A percentile compares a stretch with the other conserved stretches of the same genome.
These are phyloP conservation scores for Cichlasoma orientale DNA, from an alignment of 2,797 vertebrate species.

Conservation along the genomic window DNA sequence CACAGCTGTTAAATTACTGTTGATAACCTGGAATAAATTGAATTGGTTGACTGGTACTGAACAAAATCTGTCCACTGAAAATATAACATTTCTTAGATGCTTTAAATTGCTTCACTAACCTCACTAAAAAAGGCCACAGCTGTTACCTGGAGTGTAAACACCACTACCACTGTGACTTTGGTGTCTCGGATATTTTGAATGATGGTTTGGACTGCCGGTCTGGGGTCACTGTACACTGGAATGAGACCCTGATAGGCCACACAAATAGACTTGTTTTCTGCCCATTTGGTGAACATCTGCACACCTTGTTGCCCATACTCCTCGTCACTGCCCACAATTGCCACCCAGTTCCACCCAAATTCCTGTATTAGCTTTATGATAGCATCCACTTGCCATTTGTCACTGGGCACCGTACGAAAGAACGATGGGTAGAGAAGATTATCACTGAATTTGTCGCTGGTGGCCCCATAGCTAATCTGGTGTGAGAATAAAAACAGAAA, in stretches of 20 bases:
- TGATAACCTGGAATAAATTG: conserved; percentile 74
- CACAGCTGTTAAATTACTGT: conserved; percentile 79
- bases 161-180: conserved; percentile 79
- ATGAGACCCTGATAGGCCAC: conserved; percentile 88
- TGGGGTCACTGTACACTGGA: conserved; percentile 70
- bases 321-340: conserved; percentile 84
- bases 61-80: neutral
- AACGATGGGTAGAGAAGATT: conserved; percentile 85
- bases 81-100: neutral
- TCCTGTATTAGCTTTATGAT: conserved; percentile 76
- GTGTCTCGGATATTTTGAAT: conserved; percentile 72
- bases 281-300: conserved; percentile 72
- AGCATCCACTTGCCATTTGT: conserved; percentile 80
- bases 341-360: conserved; percentile 92
- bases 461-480: conserved; percentile 90
- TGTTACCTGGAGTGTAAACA: conserved; percentile 72
- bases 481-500: neutral
- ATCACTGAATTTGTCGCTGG: conserved; percentile 84
- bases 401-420: conserved; percentile 87
- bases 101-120: conserved; percentile 61
- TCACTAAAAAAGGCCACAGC: conserved; percentile 75
- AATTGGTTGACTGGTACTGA: neutral
- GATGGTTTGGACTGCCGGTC: conserved; percentile 25
- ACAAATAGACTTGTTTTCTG: conserved; percentile 75
- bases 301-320: conserved; percentile 85